Conservation (phyloP, 2,888 invertebrate species). For the Trissonchulus latispiculum region DNA sequence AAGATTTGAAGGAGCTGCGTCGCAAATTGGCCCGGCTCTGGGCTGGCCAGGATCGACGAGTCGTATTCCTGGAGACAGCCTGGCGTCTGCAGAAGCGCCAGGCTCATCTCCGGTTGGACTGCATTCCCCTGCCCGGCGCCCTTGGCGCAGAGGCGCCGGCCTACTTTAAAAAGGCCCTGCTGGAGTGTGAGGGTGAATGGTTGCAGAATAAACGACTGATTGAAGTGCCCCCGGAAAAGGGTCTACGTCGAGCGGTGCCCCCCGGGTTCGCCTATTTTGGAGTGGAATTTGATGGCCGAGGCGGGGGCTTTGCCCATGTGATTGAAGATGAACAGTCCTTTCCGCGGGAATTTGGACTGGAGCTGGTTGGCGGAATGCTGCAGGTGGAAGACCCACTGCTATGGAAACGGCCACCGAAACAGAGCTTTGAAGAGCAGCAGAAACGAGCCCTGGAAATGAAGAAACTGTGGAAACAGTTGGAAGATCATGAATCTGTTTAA, state of each 20-base stretch:
- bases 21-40: conserved; percentile 57
- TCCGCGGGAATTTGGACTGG: conserved; percentile 73
- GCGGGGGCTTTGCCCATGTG: conserved; percentile 78
- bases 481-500: no score
- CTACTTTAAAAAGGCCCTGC: conserved; percentile 93
- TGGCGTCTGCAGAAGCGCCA: conserved; percentile 59
- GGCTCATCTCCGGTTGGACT: conserved; percentile 77
- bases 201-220: conserved; percentile 82
- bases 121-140: conserved; percentile 68
- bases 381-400: conserved; percentile 57
- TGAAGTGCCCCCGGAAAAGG: conserved; percentile 51
- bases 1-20: background rate
- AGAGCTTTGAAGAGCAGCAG: background rate
- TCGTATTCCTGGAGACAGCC: conserved; percentile 81
- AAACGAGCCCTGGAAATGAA: background rate
- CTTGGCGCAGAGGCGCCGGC: conserved; percentile 79
- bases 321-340: conserved; percentile 84
- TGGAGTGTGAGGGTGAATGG: conserved; percentile 92
- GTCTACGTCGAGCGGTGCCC: conserved; percentile 58
- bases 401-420: conserved; percentile 45
- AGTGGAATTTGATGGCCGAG: conserved; percentile 49
- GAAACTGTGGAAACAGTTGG: background rate
- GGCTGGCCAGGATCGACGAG: conserved; percentile 53
- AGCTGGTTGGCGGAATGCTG: conserved; percentile 88
- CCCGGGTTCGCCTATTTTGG: conserved; percentile 88